These are phyloP conservation scores for Anhinga anhinga DNA, from an alignment of 2,113 vertebrate species.

Conservation along the genomic window DNA sequence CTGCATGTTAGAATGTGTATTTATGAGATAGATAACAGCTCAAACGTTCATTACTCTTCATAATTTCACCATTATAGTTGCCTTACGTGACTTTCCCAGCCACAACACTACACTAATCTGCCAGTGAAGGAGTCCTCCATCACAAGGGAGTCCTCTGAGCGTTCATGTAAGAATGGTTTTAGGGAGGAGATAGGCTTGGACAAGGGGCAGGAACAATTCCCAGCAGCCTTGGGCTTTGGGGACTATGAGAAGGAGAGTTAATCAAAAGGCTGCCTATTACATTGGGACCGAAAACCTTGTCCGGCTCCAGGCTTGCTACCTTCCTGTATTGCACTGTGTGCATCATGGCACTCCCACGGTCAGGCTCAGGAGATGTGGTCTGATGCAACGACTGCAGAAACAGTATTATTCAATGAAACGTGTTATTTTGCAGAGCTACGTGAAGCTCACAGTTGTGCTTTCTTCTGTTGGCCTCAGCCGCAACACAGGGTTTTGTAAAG, in stretches of 20 bases:
- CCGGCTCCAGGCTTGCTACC: neutral
- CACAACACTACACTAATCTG: neutral
- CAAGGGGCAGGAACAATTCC: neutral
- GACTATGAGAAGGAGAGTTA: neutral
- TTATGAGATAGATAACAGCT: constrained; percentile 1
- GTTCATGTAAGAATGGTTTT: neutral
- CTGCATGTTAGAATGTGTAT: neutral
- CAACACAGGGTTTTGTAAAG: neutral
- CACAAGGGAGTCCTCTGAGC: accelerated
- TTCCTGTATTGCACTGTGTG: no score
- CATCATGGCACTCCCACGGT: accelerated
- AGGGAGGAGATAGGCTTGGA: neutral
- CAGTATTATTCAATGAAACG: neutral
- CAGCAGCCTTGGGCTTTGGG: neutral
- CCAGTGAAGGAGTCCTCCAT: neutral
- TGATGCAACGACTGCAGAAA: neutral
- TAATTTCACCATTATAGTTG: neutral
- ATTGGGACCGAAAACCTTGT: neutral
- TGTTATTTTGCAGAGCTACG: neutral
- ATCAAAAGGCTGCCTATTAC: neutral
- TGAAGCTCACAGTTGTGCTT: neutral
- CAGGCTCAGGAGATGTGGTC: neutral
- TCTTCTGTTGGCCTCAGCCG: neutral
- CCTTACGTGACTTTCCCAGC: neutral
- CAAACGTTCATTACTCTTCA: constrained; percentile 19